Conservation (phyloP, 2,113 vertebrate genomes). For the Tympanuchus pallidicinctus region DNA sequence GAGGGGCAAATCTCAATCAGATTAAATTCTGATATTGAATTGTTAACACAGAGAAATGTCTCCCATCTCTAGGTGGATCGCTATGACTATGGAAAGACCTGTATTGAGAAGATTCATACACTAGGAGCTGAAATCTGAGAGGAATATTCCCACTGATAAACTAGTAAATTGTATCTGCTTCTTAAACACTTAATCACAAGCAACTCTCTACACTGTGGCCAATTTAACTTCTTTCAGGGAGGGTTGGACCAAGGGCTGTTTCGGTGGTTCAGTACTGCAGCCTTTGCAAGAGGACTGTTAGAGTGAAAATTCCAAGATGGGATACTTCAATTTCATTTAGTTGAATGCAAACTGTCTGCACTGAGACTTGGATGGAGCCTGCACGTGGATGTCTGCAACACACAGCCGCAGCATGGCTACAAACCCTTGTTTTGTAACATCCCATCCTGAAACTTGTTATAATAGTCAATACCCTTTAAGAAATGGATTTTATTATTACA, state of each 20-base stretch:
- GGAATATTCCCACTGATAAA: neutral
- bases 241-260: neutral
- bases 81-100: neutral
- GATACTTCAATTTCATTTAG: neutral
- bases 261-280: neutral
- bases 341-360: neutral
- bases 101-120: neutral
- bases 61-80: neutral
- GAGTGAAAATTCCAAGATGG: neutral
- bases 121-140: neutral
- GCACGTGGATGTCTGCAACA: neutral
- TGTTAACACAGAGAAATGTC: neutral
- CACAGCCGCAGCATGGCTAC: neutral
- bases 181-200: neutral
- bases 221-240: neutral
- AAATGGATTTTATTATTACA: constrained; percentile 4
- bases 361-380: neutral
- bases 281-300: neutral
- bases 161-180: neutral
- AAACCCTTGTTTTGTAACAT: neutral
- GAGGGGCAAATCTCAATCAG: neutral
- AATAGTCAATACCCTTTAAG: neutral
- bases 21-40: neutral
- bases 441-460: neutral
- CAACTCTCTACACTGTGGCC: neutral